A percentile compares a stretch with the other conserved stretches of the same genome.
Evolutionary conservation across 1,140 invertebrate genomes (phyloP).

Genomic region (Pseudobourletiella spinata): DNA sequence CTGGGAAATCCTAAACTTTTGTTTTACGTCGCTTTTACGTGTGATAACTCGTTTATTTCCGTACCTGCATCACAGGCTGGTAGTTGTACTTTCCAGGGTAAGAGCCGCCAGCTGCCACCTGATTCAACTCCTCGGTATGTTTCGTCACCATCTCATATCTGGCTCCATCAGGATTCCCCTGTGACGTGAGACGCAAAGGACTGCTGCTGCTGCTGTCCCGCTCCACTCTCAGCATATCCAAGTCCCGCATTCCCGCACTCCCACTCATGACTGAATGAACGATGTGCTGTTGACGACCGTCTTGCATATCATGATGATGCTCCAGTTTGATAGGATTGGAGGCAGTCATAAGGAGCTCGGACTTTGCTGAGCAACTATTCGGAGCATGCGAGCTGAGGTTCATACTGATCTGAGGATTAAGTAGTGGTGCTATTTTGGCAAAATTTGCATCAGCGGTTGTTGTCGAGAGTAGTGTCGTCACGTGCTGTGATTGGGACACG

Average conservation of each 20-base stretch:
- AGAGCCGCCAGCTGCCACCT: too few relatives aligned
- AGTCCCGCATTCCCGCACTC: neutral
- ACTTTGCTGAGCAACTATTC: neutral
- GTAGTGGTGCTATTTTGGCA: slow-evolving; percentile 34
- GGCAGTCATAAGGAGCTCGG: slow-evolving; percentile 3
- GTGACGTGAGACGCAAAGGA: too few relatives aligned
- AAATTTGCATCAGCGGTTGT: slow-evolving; percentile 29
- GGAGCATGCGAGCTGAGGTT: neutral
- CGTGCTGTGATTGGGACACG: neutral
- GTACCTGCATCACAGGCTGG: too few relatives aligned
- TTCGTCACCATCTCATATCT: neutral
- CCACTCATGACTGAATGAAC: neutral
- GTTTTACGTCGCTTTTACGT: too few relatives aligned
- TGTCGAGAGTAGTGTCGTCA: slow-evolving; percentile 11
- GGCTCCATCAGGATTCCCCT: neutral
- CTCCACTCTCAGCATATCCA: neutral
- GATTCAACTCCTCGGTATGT: neutral
- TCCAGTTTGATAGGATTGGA: neutral
- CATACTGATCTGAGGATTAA: slow-evolving; percentile 17
- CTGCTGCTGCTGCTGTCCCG: neutral
- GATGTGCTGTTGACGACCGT: neutral
- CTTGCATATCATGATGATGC: neutral
- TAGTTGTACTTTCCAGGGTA: too few relatives aligned
- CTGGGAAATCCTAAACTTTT: too few relatives aligned
- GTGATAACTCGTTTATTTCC: too few relatives aligned